Conservation (phyloP, 2,888 invertebrate species). For the Pheosia gnoma region DNA sequence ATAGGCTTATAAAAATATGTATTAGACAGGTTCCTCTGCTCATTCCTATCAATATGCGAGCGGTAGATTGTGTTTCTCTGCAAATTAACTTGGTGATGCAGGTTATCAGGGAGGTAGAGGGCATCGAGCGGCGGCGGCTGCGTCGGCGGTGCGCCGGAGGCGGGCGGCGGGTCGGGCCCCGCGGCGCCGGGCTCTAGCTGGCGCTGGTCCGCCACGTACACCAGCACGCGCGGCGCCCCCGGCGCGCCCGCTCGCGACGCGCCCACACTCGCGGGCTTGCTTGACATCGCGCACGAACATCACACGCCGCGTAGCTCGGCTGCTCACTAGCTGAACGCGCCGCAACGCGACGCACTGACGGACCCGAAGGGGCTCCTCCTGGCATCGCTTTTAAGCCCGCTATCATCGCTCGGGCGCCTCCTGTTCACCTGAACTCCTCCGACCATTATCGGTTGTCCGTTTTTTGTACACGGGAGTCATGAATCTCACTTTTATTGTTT, state of each 20-base stretch:
- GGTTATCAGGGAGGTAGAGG: conserved; percentile 59
- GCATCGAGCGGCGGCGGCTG: conserved; percentile 51
- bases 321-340: conserved; percentile 74
- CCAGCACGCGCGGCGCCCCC: conserved; percentile 80
- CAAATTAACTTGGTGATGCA: conserved; percentile 55
- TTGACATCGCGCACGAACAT: conserved; percentile 90
- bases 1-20: conserved; percentile 65
- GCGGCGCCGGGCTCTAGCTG: conserved; percentile 80
- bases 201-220: conserved; percentile 82
- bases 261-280: conserved; percentile 90
- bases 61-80: conserved; percentile 58
- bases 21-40: conserved; percentile 53
- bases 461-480: conserved; percentile 65
- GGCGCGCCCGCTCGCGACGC: conserved; percentile 80
- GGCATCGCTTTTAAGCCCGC: conserved; percentile 69
- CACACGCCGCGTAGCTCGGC: conserved; percentile 83
- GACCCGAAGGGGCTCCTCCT: conserved; percentile 59
- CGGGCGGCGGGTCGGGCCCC: conserved; percentile 60
- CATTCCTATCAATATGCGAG: conserved; percentile 52
- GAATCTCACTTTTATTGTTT: conserved; percentile 67
- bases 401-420: conserved; percentile 73
- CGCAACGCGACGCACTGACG: conserved; percentile 61
- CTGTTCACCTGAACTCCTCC: conserved; percentile 54
- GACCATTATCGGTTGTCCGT: conserved; percentile 70
- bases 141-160: conserved; percentile 50